A percentile compares a stretch with the other conserved stretches of the same genome.
Evolutionary conservation across 1,140 invertebrate species (phyloP).

Genomic region (Mesaphorura yosii): DNA sequence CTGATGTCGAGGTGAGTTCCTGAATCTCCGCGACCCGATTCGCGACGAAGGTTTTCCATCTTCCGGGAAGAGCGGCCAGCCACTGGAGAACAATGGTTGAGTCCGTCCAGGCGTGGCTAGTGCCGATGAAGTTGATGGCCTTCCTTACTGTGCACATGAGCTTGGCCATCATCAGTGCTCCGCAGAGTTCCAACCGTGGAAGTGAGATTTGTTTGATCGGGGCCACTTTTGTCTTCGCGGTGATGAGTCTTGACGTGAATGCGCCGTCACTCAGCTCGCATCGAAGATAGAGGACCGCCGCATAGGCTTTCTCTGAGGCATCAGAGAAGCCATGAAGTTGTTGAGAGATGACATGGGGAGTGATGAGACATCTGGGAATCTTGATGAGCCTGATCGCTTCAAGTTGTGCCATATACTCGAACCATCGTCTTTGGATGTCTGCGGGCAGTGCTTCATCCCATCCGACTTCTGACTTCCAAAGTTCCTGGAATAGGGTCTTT

Average conservation of each 20-base stretch:
- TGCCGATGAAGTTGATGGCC: neutral
- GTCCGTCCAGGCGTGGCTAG: constrained; percentile 32
- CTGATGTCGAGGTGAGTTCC: neutral
- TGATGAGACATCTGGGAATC: neutral
- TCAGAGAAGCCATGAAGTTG: constrained; percentile 7
- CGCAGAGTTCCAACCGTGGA: constrained; percentile 20
- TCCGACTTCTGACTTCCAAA: constrained; percentile 32
- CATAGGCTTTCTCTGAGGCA: neutral
- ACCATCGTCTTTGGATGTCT: constrained; percentile 24
- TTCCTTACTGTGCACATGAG: constrained; percentile 7
- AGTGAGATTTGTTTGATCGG: constrained; percentile 16
- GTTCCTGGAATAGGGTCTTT: constrained; percentile 34
- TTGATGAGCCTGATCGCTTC: neutral
- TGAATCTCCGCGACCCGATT: constrained; percentile 36
- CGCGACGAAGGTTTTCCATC: constrained; percentile 35
- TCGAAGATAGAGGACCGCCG: neutral
- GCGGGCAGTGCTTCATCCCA: constrained; percentile 35
- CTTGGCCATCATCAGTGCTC: constrained; percentile 10
- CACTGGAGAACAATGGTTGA: constrained; percentile 36
- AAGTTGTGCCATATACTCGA: constrained; percentile 4
- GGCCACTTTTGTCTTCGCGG: constrained; percentile 14
- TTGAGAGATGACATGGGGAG: neutral
- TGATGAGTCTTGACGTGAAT: neutral
- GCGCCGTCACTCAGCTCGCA: neutral
- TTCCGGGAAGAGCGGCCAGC: constrained; percentile 32